phyloP scores from a whole-genome alignment of 23 tunicate genomes.

The Styela plicata region DNA sequence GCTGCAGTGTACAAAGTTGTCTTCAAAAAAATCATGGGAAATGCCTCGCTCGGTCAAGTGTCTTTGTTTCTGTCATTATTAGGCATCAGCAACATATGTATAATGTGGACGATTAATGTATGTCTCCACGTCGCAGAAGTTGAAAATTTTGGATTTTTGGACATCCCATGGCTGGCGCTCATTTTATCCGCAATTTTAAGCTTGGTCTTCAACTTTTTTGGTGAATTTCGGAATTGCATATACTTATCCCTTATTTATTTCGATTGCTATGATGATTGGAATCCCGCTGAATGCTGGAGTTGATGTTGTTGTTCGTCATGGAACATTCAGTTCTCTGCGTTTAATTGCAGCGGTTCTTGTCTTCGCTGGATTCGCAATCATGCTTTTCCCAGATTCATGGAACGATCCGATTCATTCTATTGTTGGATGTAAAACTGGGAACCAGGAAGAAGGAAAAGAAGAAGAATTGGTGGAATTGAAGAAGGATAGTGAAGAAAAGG shows the following conservation, averaged over 20 bases:
- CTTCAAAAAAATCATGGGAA: slow-evolving; percentile 70
- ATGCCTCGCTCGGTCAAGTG: slow-evolving; percentile 82
- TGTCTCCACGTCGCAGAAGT: slow-evolving; percentile 59
- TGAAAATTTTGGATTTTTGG: slow-evolving; percentile 43
- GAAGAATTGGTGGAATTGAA: not conserved
- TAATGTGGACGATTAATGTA: slow-evolving; percentile 52
- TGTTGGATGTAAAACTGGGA: slow-evolving; percentile 30
- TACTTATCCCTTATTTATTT: slow-evolving; percentile 92
- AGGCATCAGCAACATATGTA: slow-evolving; percentile 51
- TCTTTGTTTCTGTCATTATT: slow-evolving; percentile 77
- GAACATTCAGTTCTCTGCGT: slow-evolving; percentile 51
- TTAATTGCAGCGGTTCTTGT: slow-evolving; percentile 76
- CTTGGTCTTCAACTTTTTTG: slow-evolving; percentile 88
- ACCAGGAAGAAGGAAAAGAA: not conserved
- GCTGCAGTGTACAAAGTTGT: slow-evolving; percentile 92
- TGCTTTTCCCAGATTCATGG: slow-evolving; percentile 85
- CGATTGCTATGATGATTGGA: slow-evolving; percentile 94
- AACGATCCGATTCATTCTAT: slow-evolving; percentile 63
- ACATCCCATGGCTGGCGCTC: slow-evolving; percentile 72
- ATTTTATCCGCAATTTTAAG: slow-evolving; percentile 51
- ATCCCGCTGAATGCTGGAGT: slow-evolving; percentile 94
- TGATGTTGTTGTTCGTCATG: slow-evolving; percentile 57
- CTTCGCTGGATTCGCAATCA: slow-evolving; percentile 65
- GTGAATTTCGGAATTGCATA: slow-evolving; percentile 96
- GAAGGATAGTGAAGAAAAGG: not conserved